Evolutionary conservation across 2,888 invertebrate species (phyloP), one percentile per base, ranked within the genome.

Genomic region (Omphaloscelis lunosa): DNA sequence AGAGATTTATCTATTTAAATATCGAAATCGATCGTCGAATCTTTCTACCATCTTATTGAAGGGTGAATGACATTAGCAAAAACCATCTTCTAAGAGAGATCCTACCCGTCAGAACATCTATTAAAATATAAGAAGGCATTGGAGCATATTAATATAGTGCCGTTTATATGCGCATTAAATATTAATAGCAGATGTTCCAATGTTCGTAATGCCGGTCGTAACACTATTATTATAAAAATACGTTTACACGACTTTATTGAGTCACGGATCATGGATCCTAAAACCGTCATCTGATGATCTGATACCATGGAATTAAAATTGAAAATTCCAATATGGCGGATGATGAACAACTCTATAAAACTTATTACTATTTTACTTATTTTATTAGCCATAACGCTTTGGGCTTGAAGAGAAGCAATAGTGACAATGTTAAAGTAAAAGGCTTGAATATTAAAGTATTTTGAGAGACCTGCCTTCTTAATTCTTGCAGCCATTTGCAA

Each of bases 141-240:
- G 62, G 41, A 72, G 63, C 29, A 59, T 72, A 80, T 77, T 79
- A 76, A 71, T 78, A 82, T 15, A 59, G 62, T 59, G 56, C 41
- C 70, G 66, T 77, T 77, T 77, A 86, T 62, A 68, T 61, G 65
- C 41, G 45, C 53, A 80, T 86, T 77, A 86, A 86, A 86, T 83
- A 83, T 88, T 79, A 82, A 82, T 88, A 78, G 80, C 86, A 88
- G 75, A 84, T 86, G 80, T 80, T 81, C 27, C 41, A 66, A 75
- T 39, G 72, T 78, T 69, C 48, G 45, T 72, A 68, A 80, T 76
- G 80, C 39, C 56, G 61, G 69, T 71, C 74, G 71, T 79, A 85
- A 75, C 51, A 62, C 83, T 79, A 79, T 82, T 86, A 82, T 82
- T 81, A 72, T 59, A 71, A 56, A 79, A 9, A 45, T 66, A 73